These are phyloP conservation scores for Eupeodes luniger DNA, from an alignment of 2,888 invertebrate genomes.

Conservation along the genomic window DNA sequence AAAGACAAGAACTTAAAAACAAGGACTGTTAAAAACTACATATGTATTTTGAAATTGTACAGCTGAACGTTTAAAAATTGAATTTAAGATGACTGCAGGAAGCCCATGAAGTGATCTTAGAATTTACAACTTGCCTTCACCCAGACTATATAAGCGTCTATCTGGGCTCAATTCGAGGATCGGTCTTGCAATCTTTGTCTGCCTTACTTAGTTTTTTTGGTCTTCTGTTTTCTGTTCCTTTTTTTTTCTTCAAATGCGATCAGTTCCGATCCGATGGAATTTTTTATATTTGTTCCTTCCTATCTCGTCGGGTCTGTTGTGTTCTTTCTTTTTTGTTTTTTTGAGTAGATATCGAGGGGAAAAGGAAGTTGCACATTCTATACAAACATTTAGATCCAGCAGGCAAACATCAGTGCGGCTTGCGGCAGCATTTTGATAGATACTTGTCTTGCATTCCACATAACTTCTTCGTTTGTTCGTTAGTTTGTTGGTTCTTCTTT, in stretches of 20 bases:
- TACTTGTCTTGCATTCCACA: slow-evolving; percentile 71
- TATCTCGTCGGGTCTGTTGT: slow-evolving; percentile 26
- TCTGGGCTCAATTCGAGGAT: slow-evolving; percentile 61
- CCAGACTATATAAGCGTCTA: slow-evolving; percentile 35
- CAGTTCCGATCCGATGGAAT: slow-evolving; percentile 65
- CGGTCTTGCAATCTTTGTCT: slow-evolving; percentile 42
- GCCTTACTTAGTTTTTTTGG: slow-evolving; percentile 14
- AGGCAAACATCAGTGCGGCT: slow-evolving; percentile 21
- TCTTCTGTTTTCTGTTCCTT: background rate
- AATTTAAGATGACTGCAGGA: too few relatives aligned
- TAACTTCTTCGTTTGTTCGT: slow-evolving; percentile 30
- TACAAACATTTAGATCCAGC: slow-evolving; percentile 1
- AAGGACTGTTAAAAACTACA: too few relatives aligned
- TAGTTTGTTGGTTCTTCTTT: slow-evolving; percentile 27
- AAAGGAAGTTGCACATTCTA: slow-evolving; percentile 47
- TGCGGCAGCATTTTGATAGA: slow-evolving; percentile 66
- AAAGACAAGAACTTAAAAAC: too few relatives aligned
- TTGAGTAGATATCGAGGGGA: slow-evolving; percentile 30
- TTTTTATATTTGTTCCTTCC: slow-evolving; percentile 64
- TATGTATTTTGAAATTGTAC: too few relatives aligned
- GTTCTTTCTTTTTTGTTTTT: slow-evolving; percentile 15
- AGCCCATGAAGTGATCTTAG: too few relatives aligned
- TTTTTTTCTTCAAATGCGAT: slow-evolving; percentile 58
- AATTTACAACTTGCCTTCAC: background rate
- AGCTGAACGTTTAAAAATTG: too few relatives aligned